phyloP scores from a whole-genome alignment of 2,888 invertebrate species.

The Melanophora roralis region DNA sequence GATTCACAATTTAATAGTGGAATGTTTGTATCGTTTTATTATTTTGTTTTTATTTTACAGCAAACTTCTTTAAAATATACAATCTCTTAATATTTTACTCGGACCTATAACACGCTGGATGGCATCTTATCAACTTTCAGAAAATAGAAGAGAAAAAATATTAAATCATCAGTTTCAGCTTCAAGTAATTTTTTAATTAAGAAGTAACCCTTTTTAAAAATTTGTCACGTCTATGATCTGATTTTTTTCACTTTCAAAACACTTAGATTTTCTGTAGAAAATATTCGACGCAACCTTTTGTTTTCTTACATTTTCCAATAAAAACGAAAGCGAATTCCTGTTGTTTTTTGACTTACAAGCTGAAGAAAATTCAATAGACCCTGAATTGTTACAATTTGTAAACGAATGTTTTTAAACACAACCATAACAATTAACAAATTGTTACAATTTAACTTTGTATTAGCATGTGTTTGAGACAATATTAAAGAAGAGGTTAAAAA shows the following conservation, averaged over 20 bases:
- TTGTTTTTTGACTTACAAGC: neutral
- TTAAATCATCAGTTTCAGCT: too few species aligned
- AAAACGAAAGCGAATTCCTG: neutral
- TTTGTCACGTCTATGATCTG: neutral
- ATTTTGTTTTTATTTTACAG: too few species aligned
- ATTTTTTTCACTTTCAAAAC: neutral
- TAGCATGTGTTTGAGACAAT: slow-evolving; percentile 28
- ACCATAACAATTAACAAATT: neutral
- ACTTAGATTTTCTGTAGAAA: neutral
- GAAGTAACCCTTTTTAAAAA: slow-evolving; percentile 8
- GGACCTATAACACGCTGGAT: slow-evolving; percentile 2
- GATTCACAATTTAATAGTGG: too few species aligned
- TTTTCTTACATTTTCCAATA: neutral
- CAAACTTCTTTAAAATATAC: too few species aligned
- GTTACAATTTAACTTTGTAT: slow-evolving; percentile 44
- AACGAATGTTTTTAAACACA: neutral
- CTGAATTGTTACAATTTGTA: neutral
- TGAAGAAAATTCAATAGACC: neutral
- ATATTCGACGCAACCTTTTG: neutral
- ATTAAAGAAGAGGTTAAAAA: neutral
- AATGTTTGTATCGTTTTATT: too few species aligned
- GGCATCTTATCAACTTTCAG: slow-evolving; percentile 5
- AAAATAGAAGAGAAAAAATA: too few species aligned
- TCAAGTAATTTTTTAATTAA: neutral
- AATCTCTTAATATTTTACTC: too few species aligned